These are phyloP conservation scores for Saccopteryx bilineata DNA, from an alignment of 2,113 vertebrate genomes.

Conservation along the genomic window DNA sequence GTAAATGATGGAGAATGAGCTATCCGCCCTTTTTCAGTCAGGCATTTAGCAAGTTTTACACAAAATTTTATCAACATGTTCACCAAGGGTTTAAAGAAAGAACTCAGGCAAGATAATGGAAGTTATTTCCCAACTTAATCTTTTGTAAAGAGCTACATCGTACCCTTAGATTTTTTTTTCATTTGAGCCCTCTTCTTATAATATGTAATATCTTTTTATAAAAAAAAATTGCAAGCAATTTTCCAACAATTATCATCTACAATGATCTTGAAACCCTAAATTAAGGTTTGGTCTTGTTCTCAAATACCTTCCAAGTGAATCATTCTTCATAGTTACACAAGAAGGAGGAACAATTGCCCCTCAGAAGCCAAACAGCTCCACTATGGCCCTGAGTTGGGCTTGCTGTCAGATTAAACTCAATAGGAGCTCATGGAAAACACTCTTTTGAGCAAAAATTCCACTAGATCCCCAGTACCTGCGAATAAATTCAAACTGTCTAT, in stretches of 20 bases:
- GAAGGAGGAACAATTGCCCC: not conserved
- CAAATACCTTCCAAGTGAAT: not conserved
- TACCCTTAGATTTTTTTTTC: not conserved
- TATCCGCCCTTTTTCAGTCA: not conserved
- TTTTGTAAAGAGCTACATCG: slow-evolving; percentile 25
- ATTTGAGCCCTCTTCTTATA: not conserved
- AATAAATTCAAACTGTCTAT: not conserved
- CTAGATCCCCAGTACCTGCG: not conserved
- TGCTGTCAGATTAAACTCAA: not conserved
- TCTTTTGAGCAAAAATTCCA: not conserved
- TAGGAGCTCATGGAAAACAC: not conserved
- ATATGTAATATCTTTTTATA: not conserved
- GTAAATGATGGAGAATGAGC: not conserved
- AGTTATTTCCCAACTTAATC: not conserved
- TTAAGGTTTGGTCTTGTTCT: not conserved
- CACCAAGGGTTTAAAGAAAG: slow-evolving; percentile 24
- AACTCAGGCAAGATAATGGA: not conserved
- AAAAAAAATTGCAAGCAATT: not conserved
- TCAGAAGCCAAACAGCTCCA: not conserved
- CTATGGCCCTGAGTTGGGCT: not conserved
- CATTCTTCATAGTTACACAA: not conserved
- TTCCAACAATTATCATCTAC: not conserved
- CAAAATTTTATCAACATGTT: slow-evolving; percentile 19
- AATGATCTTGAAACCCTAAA: slow-evolving; percentile 26
- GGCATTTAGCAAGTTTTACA: not conserved